A percentile compares a stretch with the other conserved stretches of the same genome.
Conservation (phyloP, 2,888 invertebrate genomes). For the Epistrophe eligans region DNA sequence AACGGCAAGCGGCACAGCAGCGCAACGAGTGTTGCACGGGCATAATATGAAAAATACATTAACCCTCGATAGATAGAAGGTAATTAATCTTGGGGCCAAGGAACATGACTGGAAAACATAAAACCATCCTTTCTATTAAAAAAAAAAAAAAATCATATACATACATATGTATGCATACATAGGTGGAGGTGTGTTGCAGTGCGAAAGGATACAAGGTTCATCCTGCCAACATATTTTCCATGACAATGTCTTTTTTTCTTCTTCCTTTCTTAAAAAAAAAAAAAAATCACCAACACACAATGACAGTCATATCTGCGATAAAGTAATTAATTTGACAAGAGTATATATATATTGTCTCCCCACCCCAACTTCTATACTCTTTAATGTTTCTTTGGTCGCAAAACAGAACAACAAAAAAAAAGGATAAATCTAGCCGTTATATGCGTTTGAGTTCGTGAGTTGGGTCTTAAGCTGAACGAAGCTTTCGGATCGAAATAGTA, state of each 20-base stretch:
- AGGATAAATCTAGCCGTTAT: slow-evolving; percentile 9
- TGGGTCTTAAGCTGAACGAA: slow-evolving; percentile 27
- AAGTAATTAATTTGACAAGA: slow-evolving; percentile 64
- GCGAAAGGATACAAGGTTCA: neutral
- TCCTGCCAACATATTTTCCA: slow-evolving; percentile 48
- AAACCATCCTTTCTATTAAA: slow-evolving; percentile 14
- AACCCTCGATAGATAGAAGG: slow-evolving; percentile 64
- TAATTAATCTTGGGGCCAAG: slow-evolving; percentile 62
- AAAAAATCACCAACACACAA: slow-evolving; percentile 34
- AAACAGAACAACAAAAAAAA: slow-evolving; percentile 1
- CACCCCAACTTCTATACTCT: neutral
- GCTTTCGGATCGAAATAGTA: slow-evolving; percentile 20
- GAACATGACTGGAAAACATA: slow-evolving; percentile 64
- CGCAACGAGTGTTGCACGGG: slow-evolving; percentile 27
- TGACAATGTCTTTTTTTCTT: slow-evolving; percentile 50
- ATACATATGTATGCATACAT: neutral
- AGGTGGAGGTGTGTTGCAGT: slow-evolving; percentile 45
- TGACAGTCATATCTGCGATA: slow-evolving; percentile 57
- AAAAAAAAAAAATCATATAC: neutral
- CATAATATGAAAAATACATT: slow-evolving; percentile 63
- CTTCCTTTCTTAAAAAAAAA: slow-evolving; percentile 33
- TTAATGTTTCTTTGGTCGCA: slow-evolving; percentile 20
- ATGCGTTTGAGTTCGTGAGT: slow-evolving; percentile 38
- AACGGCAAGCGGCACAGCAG: slow-evolving; percentile 31
- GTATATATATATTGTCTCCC: neutral